These are phyloP conservation scores for Synanthedon andrenaeformis DNA, from an alignment of 2,888 invertebrate genomes.

Conservation along the genomic window DNA sequence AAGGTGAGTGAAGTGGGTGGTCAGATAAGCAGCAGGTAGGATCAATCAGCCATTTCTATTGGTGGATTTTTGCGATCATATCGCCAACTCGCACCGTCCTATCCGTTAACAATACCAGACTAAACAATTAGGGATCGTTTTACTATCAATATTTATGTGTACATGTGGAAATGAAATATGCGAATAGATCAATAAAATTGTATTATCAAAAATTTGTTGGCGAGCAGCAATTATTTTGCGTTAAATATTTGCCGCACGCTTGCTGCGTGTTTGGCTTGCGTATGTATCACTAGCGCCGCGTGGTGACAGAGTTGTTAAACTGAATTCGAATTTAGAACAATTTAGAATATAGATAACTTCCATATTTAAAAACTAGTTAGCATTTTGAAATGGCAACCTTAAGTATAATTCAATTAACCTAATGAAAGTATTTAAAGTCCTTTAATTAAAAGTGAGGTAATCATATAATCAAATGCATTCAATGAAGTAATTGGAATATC, in stretches of 20 bases:
- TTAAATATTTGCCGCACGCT: neutral
- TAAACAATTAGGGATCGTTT: constrained; percentile 10
- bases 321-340: too few species aligned
- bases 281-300: neutral
- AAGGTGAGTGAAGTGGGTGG: constrained; percentile 54
- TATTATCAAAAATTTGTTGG: neutral
- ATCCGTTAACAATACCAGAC: constrained; percentile 8
- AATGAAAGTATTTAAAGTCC: too few species aligned
- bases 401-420: too few species aligned
- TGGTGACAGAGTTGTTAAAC: neutral
- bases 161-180: constrained; percentile 17
- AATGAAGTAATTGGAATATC: too few species aligned
- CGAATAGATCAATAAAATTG: constrained; percentile 16
- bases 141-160: constrained; percentile 18
- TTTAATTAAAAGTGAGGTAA: too few species aligned
- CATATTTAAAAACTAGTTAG: too few species aligned
- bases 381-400: too few species aligned
- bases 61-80: constrained; percentile 33
- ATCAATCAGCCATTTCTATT: constrained; percentile 39
- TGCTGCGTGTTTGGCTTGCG: neutral
- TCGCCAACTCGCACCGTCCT: constrained; percentile 16
- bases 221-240: neutral
- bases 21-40: constrained; percentile 50
- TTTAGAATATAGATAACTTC: too few species aligned
- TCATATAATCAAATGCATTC: too few species aligned